Evolutionary conservation across 1,140 invertebrate genomes (phyloP), one percentile per base, ranked within the genome.

Genomic region (Acyrthosiphon pisum): DNA sequence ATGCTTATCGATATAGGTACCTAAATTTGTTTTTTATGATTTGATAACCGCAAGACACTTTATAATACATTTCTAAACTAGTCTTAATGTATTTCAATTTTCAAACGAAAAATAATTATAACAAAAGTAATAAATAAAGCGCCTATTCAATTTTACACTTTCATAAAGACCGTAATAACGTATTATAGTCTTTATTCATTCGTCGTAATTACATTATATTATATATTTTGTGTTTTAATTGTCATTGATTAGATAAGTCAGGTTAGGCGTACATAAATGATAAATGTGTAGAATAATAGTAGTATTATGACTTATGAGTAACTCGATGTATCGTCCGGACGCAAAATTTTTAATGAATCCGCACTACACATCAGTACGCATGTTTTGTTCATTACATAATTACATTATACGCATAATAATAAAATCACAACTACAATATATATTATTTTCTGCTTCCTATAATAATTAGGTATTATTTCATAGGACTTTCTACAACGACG

Each of bases 391-490:
- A n/a, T 76, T 76, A 76, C 6, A 18, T 76, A 76, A 76, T 18
- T 76, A n/a, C 30, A 76, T 18, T 76, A 76, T 76, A 76, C n/a
- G 3, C 60, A 18, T 76, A 76, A 76, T 60, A 60, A 60, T 76
- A n/a, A 76, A 76, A 76, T 76, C n/a, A 76, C 60, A 30, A n/a
- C 60, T 76, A 76, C 60, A n/a, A n/a, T 76, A 76, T 68, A 68
- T 76, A 76, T 68, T 68, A 76, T 76, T 76, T 76, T 76, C 14
- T 76, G 60, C 60, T 76, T 76, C 60, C 60, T 76, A 68, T 68
- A 76, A 76, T 76, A 76, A 23, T 76, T n/a, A n/a, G 30, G 18
- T n/a, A 76, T 76, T n/a, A 35, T 18, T 76, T 14, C 60, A 76
- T 76, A 76, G n/a, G 2, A 76, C 60, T 76, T 76, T 76, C 60